Percentiles rank a stretch among this genome's conserved stretches.
Conservation (phyloP, 2,888 invertebrate genomes). For the Drosophila quasianomalipes region DNA sequence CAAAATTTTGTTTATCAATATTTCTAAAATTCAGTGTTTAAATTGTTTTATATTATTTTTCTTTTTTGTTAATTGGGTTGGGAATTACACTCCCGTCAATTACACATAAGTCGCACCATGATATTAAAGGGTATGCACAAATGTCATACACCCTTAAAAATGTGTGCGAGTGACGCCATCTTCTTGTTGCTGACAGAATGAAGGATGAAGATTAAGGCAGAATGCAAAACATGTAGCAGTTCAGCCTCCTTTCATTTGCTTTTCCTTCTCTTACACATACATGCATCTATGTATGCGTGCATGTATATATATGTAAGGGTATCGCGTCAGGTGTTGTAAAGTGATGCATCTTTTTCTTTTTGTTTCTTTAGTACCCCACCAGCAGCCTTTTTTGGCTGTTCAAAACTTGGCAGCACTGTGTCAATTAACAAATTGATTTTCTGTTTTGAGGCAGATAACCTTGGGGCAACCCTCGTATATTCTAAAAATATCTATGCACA, state of each 20-base stretch:
- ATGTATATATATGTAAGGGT: not conserved
- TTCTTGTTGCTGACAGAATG: not conserved
- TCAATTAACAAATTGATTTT: not conserved
- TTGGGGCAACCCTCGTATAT: slow-evolving; percentile 23
- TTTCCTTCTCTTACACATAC: not conserved
- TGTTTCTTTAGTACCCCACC: not conserved
- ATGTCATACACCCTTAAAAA: not conserved
- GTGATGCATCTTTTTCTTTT: not conserved
- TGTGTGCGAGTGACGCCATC: not conserved
- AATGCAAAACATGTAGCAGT: not conserved
- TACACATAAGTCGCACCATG: not conserved
- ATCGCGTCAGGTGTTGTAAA: not conserved
- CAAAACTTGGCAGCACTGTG: slow-evolving; percentile 1
- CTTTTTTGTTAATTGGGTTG: not conserved
- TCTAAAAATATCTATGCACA: slow-evolving; percentile 40
- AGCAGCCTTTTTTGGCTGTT: not conserved
- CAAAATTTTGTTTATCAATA: too few relatives aligned
- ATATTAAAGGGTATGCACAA: not conserved
- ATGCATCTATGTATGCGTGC: not conserved
- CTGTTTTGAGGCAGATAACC: not conserved
- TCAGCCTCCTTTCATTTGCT: not conserved
- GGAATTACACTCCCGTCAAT: not conserved
- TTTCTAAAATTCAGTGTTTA: not conserved
- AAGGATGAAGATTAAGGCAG: not conserved
- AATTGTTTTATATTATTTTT: not conserved